A percentile compares a stretch with the other conserved stretches of the same genome.
These are phyloP conservation scores for Grantiella picta DNA, from an alignment of 2,113 vertebrate genomes.

Conservation along the genomic window DNA sequence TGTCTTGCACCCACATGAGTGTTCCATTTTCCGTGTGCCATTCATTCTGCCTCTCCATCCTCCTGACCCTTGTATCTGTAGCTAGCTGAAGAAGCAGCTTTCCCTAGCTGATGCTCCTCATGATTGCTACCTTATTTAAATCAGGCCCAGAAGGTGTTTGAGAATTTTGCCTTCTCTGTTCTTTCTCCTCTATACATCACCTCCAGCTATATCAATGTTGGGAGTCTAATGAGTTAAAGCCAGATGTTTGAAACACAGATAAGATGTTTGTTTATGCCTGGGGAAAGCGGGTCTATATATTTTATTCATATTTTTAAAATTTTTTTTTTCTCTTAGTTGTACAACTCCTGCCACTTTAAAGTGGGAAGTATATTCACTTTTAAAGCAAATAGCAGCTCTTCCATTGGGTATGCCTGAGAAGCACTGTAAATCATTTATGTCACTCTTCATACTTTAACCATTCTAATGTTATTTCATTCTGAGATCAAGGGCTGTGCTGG, in stretches of 20 bases:
- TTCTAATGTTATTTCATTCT: background rate
- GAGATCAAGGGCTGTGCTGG: background rate
- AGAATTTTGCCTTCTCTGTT: background rate
- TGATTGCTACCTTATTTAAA: background rate
- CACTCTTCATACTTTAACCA: background rate
- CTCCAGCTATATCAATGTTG: background rate
- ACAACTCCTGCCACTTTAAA: background rate
- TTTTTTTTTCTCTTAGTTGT: background rate
- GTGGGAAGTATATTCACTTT: background rate
- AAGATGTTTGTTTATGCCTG: background rate
- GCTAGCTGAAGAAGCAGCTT: background rate
- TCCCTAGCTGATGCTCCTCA: background rate
- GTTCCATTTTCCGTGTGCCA: background rate
- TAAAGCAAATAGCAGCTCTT: background rate
- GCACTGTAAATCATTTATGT: background rate
- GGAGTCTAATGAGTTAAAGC: background rate
- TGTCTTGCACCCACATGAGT: background rate
- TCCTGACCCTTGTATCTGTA: background rate
- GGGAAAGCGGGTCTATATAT: background rate
- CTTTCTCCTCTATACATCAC: background rate
- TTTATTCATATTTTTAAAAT: background rate
- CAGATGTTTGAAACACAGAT: background rate
- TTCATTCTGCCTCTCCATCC: background rate
- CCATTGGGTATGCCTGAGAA: background rate
- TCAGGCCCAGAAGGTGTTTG: background rate